A percentile compares a stretch with the other conserved stretches of the same genome.
These are phyloP conservation scores for Poecilia wingei DNA, from an alignment of 2,797 vertebrate genomes.

Conservation along the genomic window DNA sequence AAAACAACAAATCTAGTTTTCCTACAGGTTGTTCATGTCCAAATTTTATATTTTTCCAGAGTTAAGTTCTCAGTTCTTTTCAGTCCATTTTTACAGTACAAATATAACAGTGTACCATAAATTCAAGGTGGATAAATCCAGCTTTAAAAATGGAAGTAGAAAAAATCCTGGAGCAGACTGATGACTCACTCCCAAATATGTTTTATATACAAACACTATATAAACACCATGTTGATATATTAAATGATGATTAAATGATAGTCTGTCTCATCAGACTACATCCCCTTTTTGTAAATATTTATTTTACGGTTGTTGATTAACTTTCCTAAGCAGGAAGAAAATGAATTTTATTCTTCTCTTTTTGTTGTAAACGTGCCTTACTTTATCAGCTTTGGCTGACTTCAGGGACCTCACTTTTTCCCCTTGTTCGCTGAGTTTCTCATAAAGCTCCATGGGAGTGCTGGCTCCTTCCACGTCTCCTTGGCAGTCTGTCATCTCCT, in stretches of 20 bases:
- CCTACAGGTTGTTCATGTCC: not conserved
- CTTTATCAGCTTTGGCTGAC: slow-evolving; percentile 87
- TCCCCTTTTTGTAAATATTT: not conserved
- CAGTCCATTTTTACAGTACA: not conserved
- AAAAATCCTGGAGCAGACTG: not conserved
- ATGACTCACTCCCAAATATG: not conserved
- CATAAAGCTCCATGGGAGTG: slow-evolving; percentile 84
- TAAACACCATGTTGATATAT: not conserved
- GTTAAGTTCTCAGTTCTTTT: not conserved
- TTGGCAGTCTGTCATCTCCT: slow-evolving; percentile 83
- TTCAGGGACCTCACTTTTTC: slow-evolving; percentile 88
- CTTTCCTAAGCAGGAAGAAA: not conserved
- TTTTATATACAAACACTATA: not conserved
- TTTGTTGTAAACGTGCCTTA: slow-evolving; percentile 53
- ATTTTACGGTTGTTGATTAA: not conserved
- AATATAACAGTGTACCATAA: not conserved
- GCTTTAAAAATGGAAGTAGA: not conserved
- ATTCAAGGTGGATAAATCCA: not conserved
- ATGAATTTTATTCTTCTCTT: not conserved
- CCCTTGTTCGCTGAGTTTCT: slow-evolving; percentile 85
- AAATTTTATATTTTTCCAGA: not conserved
- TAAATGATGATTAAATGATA: not conserved
- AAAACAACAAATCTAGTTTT: not conserved
- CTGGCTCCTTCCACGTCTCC: slow-evolving; percentile 62
- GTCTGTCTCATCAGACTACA: not conserved